Evolutionary conservation across 2,113 vertebrate species (phyloP).

Genomic region (Cynopterus brachyotis): DNA sequence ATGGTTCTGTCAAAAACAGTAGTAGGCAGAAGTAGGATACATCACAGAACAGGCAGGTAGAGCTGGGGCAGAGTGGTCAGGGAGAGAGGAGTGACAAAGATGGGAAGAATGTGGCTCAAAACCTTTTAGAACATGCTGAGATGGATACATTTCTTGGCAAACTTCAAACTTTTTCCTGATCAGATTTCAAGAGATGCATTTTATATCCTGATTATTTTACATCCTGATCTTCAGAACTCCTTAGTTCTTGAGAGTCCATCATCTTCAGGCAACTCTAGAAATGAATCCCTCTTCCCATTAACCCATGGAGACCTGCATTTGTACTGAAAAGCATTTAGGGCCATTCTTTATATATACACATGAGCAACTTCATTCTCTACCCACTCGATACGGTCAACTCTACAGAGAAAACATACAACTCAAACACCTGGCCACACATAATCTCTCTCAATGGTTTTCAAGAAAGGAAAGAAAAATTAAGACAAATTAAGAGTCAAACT

Average conservation of each 20-base stretch:
- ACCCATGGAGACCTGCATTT: not conserved
- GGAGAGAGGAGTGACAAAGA: not conserved
- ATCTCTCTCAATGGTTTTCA: not conserved
- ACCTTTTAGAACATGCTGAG: not conserved
- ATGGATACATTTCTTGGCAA: not conserved
- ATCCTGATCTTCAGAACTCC: not conserved
- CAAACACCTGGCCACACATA: not conserved
- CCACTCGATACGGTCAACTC: not conserved
- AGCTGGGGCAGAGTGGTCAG: not conserved
- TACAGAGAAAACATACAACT: not conserved
- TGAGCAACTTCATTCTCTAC: not conserved
- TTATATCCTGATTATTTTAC: not conserved
- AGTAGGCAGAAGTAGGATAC: not conserved
- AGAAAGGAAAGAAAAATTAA: conserved; percentile 38
- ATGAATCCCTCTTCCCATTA: not conserved
- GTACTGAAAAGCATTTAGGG: not conserved
- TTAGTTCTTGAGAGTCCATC: not conserved
- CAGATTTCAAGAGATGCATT: not conserved
- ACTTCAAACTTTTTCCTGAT: not conserved
- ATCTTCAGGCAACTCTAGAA: conserved; percentile 10
- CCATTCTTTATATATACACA: not conserved
- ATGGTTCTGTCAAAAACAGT: not conserved
- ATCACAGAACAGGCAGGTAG: not conserved
- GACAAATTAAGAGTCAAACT: conserved; percentile 45
- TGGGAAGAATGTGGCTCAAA: not conserved